Percentiles rank a stretch among this genome's conserved stretches.
Evolutionary conservation across 2,113 vertebrate species (phyloP).

Genomic region (Gymnobelideus leadbeateri): DNA sequence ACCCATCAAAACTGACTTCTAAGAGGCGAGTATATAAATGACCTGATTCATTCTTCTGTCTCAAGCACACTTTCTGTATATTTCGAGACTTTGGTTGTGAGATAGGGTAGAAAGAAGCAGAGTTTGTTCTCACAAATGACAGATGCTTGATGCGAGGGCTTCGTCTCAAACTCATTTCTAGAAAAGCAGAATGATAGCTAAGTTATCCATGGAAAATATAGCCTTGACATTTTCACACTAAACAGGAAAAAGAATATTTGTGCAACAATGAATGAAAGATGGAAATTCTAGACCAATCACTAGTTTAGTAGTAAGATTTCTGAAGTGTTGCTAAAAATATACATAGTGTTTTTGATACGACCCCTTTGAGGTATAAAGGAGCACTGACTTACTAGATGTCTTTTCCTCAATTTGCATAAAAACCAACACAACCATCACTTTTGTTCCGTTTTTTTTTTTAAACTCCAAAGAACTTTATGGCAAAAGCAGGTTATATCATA

Average conservation of each 20-base stretch:
- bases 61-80: conserved; percentile 82
- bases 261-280: neutral
- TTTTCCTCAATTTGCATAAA: conserved; percentile 23
- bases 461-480: neutral
- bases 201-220: neutral
- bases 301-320: conserved; percentile 10
- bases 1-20: neutral
- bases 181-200: conserved; percentile 52
- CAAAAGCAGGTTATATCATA: neutral
- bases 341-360: neutral
- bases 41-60: conserved; percentile 69
- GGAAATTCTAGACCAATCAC: neutral
- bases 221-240: conserved; percentile 5
- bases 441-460: neutral
- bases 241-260: neutral
- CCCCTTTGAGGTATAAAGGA: neutral
- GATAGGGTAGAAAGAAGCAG: conserved; percentile 87
- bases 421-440: neutral
- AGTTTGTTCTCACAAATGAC: conserved; percentile 85
- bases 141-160: conserved; percentile 93
- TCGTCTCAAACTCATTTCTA: conserved; percentile 87
- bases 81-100: conserved; percentile 87
- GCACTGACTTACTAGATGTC: neutral
- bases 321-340: conserved; percentile 1
- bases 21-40: neutral